These are phyloP conservation scores for Dorcus parallelipipedus DNA, from an alignment of 2,888 invertebrate species.

Conservation along the genomic window DNA sequence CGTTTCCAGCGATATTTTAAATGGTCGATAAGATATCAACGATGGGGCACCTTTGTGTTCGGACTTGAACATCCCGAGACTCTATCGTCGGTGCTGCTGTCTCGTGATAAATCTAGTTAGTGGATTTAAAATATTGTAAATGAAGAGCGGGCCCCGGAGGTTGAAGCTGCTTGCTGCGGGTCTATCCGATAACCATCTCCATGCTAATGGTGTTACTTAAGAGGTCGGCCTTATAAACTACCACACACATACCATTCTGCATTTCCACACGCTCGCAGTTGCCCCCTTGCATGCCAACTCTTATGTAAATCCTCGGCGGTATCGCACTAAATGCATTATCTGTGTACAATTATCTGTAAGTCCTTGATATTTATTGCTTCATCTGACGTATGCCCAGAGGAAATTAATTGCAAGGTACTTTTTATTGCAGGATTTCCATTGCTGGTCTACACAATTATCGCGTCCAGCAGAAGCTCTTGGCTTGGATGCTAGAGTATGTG, in stretches of 20 bases:
- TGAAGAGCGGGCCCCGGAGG: background rate
- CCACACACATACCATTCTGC: conserved; percentile 17
- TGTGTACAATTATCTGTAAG: conserved; percentile 21
- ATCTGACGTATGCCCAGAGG: conserved; percentile 11
- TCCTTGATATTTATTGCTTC: conserved; percentile 19
- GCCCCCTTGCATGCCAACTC: conserved; percentile 14
- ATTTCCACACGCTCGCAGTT: conserved; percentile 12
- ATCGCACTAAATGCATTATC: conserved; percentile 21
- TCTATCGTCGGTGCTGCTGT: conserved; percentile 1
- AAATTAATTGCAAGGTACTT: background rate
- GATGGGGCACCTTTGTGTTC: conserved; percentile 1
- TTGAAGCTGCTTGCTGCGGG: background rate
- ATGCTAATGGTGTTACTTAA: conserved; percentile 38
- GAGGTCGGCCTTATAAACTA: conserved; percentile 19
- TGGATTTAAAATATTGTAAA: conserved; percentile 3
- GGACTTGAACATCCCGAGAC: background rate
- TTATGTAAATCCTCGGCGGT: conserved; percentile 16
- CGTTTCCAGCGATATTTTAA: no score
- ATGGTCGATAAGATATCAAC: background rate
- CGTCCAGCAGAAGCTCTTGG: no score
- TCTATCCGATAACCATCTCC: conserved; percentile 33
- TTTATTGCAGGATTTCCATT: no score
- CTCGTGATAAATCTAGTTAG: conserved; percentile 2
- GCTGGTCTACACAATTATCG: no score
- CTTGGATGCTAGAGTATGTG: no score